A percentile compares a stretch with the other conserved stretches of the same genome.
Evolutionary conservation across 1,140 invertebrate genomes (phyloP).

Genomic region (Leucophenga varia): DNA sequence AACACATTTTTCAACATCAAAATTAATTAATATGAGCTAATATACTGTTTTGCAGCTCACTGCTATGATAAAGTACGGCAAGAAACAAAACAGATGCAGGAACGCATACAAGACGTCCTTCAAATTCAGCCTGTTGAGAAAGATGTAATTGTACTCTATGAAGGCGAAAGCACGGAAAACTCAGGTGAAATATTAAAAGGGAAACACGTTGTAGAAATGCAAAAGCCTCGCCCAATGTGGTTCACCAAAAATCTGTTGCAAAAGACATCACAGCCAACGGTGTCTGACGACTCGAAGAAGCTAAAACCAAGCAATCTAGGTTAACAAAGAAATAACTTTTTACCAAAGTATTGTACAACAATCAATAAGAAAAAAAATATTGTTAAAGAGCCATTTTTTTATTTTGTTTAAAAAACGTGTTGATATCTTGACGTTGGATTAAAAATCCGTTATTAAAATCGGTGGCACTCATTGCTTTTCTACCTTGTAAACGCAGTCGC

Average conservation of each 20-base stretch:
- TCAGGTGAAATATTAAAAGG: constrained; percentile 60
- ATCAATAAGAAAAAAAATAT: constrained; percentile 24
- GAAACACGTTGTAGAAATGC: constrained; percentile 73
- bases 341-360: no score
- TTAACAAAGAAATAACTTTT: constrained; percentile 48
- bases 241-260: constrained; percentile 80
- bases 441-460: constrained; percentile 73
- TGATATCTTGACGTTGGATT: constrained; percentile 46
- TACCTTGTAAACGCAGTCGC: constrained; percentile 62
- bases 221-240: constrained; percentile 73
- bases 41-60: constrained; percentile 60
- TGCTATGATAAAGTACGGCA: constrained; percentile 79
- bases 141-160: constrained; percentile 81
- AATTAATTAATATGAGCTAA: background rate
- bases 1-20: constrained; percentile 1
- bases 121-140: constrained; percentile 73
- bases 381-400: constrained; percentile 28
- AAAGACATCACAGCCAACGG: constrained; percentile 67
- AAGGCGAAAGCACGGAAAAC: constrained; percentile 69
- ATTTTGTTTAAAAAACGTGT: constrained; percentile 24
- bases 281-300: constrained; percentile 66
- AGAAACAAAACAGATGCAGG: constrained; percentile 78
- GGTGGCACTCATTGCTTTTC: constrained; percentile 62
- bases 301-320: constrained; percentile 73
- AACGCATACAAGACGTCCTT: constrained; percentile 70